A percentile compares a stretch with the other conserved stretches of the same genome.
Conservation (phyloP, 2,888 invertebrate genomes). For the Himalopsyche tibetana region DNA sequence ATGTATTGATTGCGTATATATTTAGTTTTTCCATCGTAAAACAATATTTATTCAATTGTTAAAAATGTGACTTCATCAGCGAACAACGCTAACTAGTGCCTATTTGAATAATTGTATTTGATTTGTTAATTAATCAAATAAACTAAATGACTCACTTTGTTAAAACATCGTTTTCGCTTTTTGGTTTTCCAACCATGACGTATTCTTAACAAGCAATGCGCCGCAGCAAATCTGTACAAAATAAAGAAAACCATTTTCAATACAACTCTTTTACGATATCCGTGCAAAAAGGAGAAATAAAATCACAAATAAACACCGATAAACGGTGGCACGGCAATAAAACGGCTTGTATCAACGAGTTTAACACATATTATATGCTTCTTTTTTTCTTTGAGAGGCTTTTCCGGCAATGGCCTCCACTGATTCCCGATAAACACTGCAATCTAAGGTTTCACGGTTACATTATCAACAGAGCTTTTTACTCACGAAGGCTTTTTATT, state of each 20-base stretch:
- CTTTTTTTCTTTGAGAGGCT: neutral
- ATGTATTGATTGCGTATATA: no score
- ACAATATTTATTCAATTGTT: no score
- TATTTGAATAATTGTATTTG: no score
- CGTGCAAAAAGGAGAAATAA: neutral
- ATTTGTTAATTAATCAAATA: no score
- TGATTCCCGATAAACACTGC: slow-evolving; percentile 17
- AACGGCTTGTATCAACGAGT: slow-evolving; percentile 8
- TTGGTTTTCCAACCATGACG: no score
- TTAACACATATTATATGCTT: slow-evolving; percentile 12
- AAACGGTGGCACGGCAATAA: slow-evolving; percentile 2
- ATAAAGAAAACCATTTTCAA: slow-evolving; percentile 4
- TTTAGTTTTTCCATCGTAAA: no score
- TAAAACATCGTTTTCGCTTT: no score
- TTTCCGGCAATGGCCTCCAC: neutral
- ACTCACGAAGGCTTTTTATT: slow-evolving; percentile 25
- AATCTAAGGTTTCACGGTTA: neutral
- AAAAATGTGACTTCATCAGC: no score
- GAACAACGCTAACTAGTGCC: no score
- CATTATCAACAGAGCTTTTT: neutral
- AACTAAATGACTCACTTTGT: no score
- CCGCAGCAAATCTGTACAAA: neutral
- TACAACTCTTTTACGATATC: slow-evolving; percentile 26
- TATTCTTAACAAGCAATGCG: no score
- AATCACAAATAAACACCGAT: slow-evolving; percentile 30